Base-by-base conservation (phyloP, 2,113 vertebrate genomes). In the Morone saxatilis region DNA sequence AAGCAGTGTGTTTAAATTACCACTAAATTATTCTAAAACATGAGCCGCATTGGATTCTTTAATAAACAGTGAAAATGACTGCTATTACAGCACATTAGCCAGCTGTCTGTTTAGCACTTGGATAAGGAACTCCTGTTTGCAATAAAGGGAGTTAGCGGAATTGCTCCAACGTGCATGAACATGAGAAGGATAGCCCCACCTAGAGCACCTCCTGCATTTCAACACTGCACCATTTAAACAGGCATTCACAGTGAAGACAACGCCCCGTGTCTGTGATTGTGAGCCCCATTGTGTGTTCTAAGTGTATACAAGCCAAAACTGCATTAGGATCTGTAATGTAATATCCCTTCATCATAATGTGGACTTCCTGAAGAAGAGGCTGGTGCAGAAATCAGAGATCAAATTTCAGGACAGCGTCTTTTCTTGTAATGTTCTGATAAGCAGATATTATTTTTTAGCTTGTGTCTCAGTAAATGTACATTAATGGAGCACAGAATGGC, bases 151-250 rank as follows among this genome's bases (percentile, higher is more conserved):
- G 59, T 69, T 70, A 67, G 78, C 62, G 67, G 62, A 88, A 93
- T 86, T 84, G 86, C 86, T 92, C 81, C 87, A 91, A 91, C 94
- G 76, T 93, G 94, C 78, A 62, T 54, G 83, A 86, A 91, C 93
- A 87, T 66, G 92, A 93, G 86, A 63, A 78, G 87, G 53, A 80
- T 41, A 66, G 81, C 88, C 53, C 78, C 87, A 91, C 86, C 89
- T 77, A 4, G 16, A 81, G 36, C 80, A 66, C 54, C 61, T 80
- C 84, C 68, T 76, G 57, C 66, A 56, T 78, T 84, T 69, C 54
- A 87, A 84, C 85, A 84, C 74, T 51, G 72, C 80, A 78, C 75
- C 79, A 74, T 76, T 86, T 76, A 83, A 12, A 59, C 19, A 71
- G 43, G 38, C 59, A 47, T 80, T 83, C 63, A 78, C 0, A 62